Base-by-base conservation (phyloP, 2,888 invertebrate species). In the Rhagophthalmus giganteus region DNA sequence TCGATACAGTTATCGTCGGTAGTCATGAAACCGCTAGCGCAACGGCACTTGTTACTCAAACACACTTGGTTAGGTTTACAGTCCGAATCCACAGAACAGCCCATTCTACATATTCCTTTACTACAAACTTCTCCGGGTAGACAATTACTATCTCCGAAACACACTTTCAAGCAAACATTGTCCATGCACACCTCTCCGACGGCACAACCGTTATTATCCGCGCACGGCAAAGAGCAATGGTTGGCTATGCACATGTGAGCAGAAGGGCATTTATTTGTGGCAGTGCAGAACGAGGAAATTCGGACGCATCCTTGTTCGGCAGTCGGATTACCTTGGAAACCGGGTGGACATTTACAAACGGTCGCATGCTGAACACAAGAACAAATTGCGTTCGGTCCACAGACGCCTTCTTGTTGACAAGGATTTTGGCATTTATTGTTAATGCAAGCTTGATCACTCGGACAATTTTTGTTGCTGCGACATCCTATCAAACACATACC, bases 271-370 rank as follows among this genome's bases (percentile, higher is more conserved):
- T 90, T 85, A 35, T 81, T 79, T 25, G 83, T 80, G 51, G 80
- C 79, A 25, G 77, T 75, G 63, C 94, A 94, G 10, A 79, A 69
- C 27, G 81, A 78, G n/a, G 91, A 86, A 44, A 88, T 85, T 59
- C 94, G 79, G 3, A 93, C 87, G 68, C 94, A 94, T 2, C 93
- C 93, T 74, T 93, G 90, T 69, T 93, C 87, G 0, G 94, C 86
- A 9, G 86, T 87, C 9, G 93, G 92, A 67, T 89, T 90, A 1
- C 90, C 91, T 72, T 88, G 86, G 69, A 94, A 94, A 20, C 91
- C 91, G 38, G 82, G 78, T 0, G 92, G 92, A 65, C 94, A 93
- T 54, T 82, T 82, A 69, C 94, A 94, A 39, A 81, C 80, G 1
- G 87, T 87, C 32, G 81, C 80, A 66, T 93, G 92, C 67, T 88